These are phyloP conservation scores for Ceryle rudis DNA, from an alignment of 2,797 vertebrate species.

Conservation along the genomic window DNA sequence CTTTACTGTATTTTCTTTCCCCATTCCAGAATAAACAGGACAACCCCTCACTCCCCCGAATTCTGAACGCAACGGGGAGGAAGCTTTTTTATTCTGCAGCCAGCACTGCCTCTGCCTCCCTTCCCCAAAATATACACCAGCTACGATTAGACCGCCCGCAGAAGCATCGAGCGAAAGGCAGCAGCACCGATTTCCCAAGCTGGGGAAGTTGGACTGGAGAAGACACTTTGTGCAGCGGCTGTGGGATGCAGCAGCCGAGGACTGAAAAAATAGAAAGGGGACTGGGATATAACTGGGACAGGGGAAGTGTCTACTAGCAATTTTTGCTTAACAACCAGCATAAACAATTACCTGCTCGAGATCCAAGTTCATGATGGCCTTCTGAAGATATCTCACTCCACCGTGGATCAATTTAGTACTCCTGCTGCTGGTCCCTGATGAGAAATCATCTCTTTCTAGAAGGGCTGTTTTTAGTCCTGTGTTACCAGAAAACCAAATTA, in stretches of 20 bases:
- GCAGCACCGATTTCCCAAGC: background rate
- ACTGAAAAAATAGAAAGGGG: background rate
- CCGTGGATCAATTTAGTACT: constrained; percentile 96
- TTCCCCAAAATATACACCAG: background rate
- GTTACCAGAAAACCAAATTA: constrained; percentile 88
- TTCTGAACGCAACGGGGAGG: background rate
- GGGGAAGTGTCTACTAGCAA: constrained; percentile 37
- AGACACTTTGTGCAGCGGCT: background rate
- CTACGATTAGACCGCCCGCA: background rate
- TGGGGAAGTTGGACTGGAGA: background rate
- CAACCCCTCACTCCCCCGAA: background rate
- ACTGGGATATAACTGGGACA: constrained; percentile 48
- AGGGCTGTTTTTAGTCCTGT: constrained; percentile 94
- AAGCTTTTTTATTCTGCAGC: background rate
- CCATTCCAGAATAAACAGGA: background rate
- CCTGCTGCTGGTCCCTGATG: constrained; percentile 94
- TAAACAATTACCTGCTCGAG: constrained; percentile 98
- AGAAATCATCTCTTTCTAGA: constrained; percentile 93
- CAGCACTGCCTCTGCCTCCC: background rate
- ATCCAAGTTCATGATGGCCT: constrained; percentile 97
- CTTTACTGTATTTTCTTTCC: background rate
- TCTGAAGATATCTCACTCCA: constrained; percentile 98
- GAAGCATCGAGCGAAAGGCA: background rate
- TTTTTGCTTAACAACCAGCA: constrained; percentile 75
- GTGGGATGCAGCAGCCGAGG: background rate